A percentile compares a stretch with the other conserved stretches of the same genome.
Conservation (phyloP, 2,888 invertebrate genomes). For the Thymelicus sylvestris region DNA sequence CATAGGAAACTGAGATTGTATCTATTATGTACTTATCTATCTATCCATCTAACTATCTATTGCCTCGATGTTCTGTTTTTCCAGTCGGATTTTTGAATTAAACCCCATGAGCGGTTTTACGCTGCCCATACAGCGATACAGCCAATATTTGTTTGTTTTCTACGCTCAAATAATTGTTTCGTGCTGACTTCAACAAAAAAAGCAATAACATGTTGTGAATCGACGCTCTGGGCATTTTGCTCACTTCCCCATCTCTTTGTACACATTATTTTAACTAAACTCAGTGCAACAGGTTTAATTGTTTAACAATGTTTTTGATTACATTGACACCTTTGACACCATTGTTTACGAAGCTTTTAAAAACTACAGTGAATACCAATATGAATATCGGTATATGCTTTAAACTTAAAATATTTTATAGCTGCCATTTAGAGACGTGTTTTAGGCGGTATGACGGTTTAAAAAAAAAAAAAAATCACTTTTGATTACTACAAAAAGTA, state of each 20-base stretch:
- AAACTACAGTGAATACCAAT: too few species aligned
- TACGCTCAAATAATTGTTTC: slow-evolving; percentile 24
- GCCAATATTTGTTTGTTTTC: slow-evolving; percentile 31
- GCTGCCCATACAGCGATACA: neutral
- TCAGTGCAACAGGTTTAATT: slow-evolving; percentile 18
- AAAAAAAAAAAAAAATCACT: too few species aligned
- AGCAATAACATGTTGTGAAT: slow-evolving; percentile 24
- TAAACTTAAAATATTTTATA: too few species aligned
- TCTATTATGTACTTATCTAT: too few species aligned
- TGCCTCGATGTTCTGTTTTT: neutral
- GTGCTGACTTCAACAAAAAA: slow-evolving; percentile 17
- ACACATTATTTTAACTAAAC: neutral
- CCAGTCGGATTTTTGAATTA: slow-evolving; percentile 21
- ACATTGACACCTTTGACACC: too few species aligned
- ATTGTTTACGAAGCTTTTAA: too few species aligned
- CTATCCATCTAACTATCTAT: neutral
- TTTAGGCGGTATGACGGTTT: too few species aligned
- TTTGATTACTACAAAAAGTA: too few species aligned
- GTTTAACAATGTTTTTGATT: neutral
- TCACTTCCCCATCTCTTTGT: neutral
- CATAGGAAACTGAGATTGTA: too few species aligned
- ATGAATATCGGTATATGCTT: too few species aligned
- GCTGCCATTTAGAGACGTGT: too few species aligned
- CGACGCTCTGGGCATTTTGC: slow-evolving; percentile 1
- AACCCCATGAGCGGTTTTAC: slow-evolving; percentile 17